Evolutionary conservation across 2,113 vertebrate species (phyloP).

Genomic region (Atherinomorus stipes): DNA sequence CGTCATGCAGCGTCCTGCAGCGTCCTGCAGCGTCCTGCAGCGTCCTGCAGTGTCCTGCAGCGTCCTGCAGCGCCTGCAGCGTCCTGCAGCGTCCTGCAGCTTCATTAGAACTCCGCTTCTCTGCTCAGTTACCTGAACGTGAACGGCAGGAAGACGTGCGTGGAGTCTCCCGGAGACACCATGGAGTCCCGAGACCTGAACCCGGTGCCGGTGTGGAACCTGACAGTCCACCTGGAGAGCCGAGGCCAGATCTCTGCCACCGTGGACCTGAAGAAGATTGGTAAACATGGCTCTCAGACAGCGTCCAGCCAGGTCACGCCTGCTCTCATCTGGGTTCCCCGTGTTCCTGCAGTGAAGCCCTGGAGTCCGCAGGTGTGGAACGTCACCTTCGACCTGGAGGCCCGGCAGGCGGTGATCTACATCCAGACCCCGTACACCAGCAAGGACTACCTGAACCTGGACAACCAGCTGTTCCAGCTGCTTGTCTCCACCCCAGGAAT

Average conservation of each 20-base stretch:
- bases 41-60: too few relatives aligned
- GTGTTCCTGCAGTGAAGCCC: constrained; percentile 71
- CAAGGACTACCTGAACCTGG: constrained; percentile 42
- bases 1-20: too few relatives aligned
- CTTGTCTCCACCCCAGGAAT: constrained; percentile 17
- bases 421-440: constrained; percentile 49
- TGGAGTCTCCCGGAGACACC: not conserved
- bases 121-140: not conserved
- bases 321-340: not conserved
- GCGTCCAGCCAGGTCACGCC: too few relatives aligned
- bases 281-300: constrained; percentile 28
- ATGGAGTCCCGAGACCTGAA: constrained; percentile 8
- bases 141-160: not conserved
- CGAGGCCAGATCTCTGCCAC: not conserved
- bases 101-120: not conserved
- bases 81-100: not conserved
- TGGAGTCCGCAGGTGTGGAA: constrained; percentile 60
- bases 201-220: rapidly evolving
- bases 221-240: constrained; percentile 34
- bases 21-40: too few relatives aligned
- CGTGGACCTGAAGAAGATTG: constrained; percentile 51
- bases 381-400: constrained; percentile 30
- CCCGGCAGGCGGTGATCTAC: constrained; percentile 17
- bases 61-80: too few relatives aligned
- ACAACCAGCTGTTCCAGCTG: constrained; percentile 60